A percentile compares a stretch with the other conserved stretches of the same genome.
These are phyloP conservation scores for Periophthalmus magnuspinnatus DNA, from an alignment of 2,797 vertebrate genomes.

Conservation along the genomic window DNA sequence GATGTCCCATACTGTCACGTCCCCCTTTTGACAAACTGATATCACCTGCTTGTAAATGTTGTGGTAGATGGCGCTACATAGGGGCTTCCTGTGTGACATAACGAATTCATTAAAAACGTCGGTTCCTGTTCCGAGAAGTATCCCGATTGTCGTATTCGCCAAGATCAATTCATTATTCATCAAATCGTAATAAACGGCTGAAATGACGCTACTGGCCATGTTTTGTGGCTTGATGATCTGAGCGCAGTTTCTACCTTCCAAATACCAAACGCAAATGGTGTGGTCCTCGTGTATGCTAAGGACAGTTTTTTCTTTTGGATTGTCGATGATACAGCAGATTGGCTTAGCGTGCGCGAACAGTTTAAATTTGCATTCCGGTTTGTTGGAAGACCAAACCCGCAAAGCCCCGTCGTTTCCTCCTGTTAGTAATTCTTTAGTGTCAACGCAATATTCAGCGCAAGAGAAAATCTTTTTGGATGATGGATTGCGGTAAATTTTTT, in stretches of 20 bases:
- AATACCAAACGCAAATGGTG: conserved; percentile 15
- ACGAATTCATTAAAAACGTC: background rate
- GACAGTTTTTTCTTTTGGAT: background rate
- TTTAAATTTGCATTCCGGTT: accelerated
- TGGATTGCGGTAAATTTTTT: background rate
- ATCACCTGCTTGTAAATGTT: conserved; percentile 17
- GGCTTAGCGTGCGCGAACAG: background rate
- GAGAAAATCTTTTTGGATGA: background rate
- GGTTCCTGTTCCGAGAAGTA: conserved; percentile 30
- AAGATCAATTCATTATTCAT: conserved; percentile 27
- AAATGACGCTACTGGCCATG: accelerated
- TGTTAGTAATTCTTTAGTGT: background rate
- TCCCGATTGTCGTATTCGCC: conserved; percentile 15
- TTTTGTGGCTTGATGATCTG: conserved; percentile 9
- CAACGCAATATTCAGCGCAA: conserved; percentile 12
- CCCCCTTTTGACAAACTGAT: conserved; percentile 16
- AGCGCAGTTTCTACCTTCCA: background rate
- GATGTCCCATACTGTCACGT: conserved; percentile 23
- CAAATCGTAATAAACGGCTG: conserved; percentile 14
- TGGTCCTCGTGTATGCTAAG: conserved; percentile 16
- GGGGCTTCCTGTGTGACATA: conserved; percentile 14
- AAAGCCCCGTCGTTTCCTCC: conserved; percentile 21
- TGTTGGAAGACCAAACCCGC: background rate
- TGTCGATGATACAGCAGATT: background rate
- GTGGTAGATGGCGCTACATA: conserved; percentile 22